Evolutionary conservation across 2,113 vertebrate species (phyloP).

Genomic region (Syrmaticus mikado): DNA sequence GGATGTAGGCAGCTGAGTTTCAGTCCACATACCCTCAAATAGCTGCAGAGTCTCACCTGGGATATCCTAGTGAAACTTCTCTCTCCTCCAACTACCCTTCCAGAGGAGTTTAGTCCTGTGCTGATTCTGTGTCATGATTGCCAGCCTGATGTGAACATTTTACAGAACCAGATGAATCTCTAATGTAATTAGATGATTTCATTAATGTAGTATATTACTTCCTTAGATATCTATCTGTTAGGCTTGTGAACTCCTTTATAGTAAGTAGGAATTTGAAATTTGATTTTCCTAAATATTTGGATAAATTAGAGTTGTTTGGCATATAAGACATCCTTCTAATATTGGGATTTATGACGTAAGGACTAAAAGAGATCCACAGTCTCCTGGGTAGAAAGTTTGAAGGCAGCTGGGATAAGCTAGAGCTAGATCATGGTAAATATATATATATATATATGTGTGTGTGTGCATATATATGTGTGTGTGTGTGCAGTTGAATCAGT

Average conservation of each 20-base stretch:
- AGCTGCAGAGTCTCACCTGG: neutral
- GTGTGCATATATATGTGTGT: neutral
- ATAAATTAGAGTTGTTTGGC: neutral
- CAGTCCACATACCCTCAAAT: neutral
- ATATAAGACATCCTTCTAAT: neutral
- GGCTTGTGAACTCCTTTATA: neutral
- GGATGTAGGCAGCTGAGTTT: neutral
- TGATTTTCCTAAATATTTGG: neutral
- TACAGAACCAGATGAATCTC: neutral
- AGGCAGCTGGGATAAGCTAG: neutral
- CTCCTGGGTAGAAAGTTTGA: neutral
- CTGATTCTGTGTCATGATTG: neutral
- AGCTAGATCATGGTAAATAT: neutral
- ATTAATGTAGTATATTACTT: neutral
- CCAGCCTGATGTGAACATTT: neutral
- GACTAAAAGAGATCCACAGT: neutral
- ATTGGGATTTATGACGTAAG: neutral
- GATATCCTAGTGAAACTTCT: neutral
- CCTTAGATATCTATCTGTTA: neutral
- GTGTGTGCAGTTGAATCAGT: neutral
- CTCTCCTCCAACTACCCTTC: neutral
- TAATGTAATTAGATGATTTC: neutral
- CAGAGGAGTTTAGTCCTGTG: neutral
- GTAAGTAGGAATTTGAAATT: neutral
- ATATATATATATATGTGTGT: neutral